Percentiles rank a stretch among this genome's conserved stretches.
Evolutionary conservation across 2,888 invertebrate species (phyloP).

Genomic region (Apotomis betuletana): DNA sequence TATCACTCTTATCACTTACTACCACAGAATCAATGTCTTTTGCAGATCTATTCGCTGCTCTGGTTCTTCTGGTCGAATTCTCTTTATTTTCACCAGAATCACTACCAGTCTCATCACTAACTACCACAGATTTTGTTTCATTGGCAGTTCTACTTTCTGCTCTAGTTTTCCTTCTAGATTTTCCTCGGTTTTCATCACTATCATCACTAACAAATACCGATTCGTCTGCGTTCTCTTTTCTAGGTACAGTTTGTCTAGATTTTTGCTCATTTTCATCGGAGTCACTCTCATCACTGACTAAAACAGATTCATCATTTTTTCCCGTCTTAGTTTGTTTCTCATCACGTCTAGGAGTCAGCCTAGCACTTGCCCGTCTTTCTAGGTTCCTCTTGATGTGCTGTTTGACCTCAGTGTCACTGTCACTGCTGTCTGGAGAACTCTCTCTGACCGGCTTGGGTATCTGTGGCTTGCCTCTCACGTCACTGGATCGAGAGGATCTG

Average conservation of each 20-base stretch:
- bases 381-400: constrained; percentile 9
- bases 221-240: neutral
- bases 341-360: neutral
- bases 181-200: neutral
- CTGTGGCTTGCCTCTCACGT: constrained; percentile 2
- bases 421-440: constrained; percentile 12
- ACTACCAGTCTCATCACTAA: constrained; percentile 11
- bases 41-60: neutral
- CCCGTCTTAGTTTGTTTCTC: neutral
- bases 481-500: constrained; percentile 13
- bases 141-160: neutral
- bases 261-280: neutral
- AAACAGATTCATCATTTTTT: neutral
- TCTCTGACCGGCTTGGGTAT: constrained; percentile 9
- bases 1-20: constrained; percentile 5
- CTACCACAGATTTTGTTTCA: neutral
- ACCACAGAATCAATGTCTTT: neutral
- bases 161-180: too few species aligned
- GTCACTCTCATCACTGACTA: constrained; percentile 3
- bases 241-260: neutral
- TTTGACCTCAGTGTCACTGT: constrained; percentile 26
- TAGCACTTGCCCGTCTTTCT: constrained; percentile 20
- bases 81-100: too few species aligned
- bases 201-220: constrained; percentile 9
- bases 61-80: neutral